Conservation (phyloP, 2,797 vertebrate species). For the Catostomus latipinnis region DNA sequence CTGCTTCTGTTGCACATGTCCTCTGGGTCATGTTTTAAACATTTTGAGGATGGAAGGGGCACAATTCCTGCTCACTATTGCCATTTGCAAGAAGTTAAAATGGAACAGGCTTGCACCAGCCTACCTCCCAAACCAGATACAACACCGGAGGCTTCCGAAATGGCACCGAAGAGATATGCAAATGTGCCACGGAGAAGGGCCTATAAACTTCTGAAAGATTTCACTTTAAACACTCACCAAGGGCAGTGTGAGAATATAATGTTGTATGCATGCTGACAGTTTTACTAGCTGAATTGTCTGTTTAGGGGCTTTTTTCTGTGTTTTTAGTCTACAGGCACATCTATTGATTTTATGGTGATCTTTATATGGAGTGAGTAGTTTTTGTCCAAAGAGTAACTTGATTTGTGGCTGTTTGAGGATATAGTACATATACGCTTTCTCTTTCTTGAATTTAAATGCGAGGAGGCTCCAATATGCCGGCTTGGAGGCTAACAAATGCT, state of each 20-base stretch:
- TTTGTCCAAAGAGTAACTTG: constrained; percentile 24
- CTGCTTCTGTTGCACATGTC: no score
- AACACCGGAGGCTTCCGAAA: constrained; percentile 40
- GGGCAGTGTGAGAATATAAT: constrained; percentile 16
- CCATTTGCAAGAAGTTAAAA: constrained; percentile 51
- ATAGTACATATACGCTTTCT: neutral
- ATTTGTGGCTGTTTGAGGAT: constrained; percentile 4
- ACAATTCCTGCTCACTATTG: constrained; percentile 5
- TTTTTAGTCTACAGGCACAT: constrained; percentile 20
- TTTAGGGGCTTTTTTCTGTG: constrained; percentile 7
- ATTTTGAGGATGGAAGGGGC: neutral
- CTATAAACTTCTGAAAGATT: constrained; percentile 32
- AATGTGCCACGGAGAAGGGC: constrained; percentile 17
- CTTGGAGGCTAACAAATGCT: constrained; percentile 30
- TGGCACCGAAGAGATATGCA: constrained; percentile 27
- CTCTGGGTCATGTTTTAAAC: constrained; percentile 6
- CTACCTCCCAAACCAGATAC: neutral
- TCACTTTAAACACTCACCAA: constrained; percentile 17
- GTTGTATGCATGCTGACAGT: constrained; percentile 18
- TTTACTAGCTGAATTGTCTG: constrained; percentile 35
- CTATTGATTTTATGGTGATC: constrained; percentile 15
- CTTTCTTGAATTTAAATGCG: constrained; percentile 6
- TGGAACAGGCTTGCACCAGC: neutral
- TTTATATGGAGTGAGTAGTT: neutral
- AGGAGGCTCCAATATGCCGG: neutral